Percentiles rank a stretch among this genome's conserved stretches.
phyloP scores from a whole-genome alignment of 2,113 vertebrate species.

The Strix aluco region DNA sequence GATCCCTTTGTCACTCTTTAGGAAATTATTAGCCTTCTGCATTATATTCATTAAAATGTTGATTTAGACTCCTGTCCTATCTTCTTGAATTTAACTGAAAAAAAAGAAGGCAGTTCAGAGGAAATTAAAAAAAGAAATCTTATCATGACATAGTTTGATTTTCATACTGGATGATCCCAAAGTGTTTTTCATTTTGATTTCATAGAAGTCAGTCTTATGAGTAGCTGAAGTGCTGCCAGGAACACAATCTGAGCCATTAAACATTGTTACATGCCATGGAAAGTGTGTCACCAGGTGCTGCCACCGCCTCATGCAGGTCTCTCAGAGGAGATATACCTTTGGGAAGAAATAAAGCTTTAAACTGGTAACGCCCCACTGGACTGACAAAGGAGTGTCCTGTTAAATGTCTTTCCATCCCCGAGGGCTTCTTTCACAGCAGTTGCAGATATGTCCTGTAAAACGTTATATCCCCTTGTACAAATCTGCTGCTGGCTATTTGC shows the following conservation, averaged over 20 bases:
- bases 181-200: neutral
- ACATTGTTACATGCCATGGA: neutral
- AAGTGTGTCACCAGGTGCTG: neutral
- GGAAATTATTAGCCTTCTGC: neutral
- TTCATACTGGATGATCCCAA: neutral
- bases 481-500: neutral
- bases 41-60: neutral
- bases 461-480: neutral
- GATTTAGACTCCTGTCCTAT: neutral
- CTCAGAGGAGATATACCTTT: neutral
- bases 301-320: neutral
- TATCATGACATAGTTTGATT: neutral
- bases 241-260: neutral
- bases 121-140: neutral
- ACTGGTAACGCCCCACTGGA: neutral
- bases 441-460: neutral
- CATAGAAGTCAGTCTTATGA: neutral
- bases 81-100: neutral
- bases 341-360: neutral
- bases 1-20: neutral
- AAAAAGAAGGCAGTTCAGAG: neutral
- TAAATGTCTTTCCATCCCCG: neutral
- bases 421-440: neutral
- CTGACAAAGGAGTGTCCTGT: neutral
- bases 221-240: neutral